A percentile compares a stretch with the other conserved stretches of the same genome.
Evolutionary conservation across 35 echinoderm and acorn worm genomes (phyloP).

Genomic region (Ophioderma brevispina): DNA sequence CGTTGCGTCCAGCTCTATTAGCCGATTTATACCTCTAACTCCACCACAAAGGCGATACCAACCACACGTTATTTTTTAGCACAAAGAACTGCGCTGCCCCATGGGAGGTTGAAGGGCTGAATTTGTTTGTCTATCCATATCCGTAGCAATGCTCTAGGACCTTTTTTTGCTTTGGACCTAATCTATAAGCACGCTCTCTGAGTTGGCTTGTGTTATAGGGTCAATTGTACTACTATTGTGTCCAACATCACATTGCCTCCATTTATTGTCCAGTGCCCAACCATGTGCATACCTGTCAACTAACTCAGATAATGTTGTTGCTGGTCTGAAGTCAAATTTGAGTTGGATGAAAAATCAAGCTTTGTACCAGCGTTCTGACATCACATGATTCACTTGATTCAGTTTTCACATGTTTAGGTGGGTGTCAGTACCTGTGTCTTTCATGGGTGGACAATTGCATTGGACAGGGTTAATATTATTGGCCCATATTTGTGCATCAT

Average conservation of each 20-base stretch:
- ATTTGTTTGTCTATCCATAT: neutral
- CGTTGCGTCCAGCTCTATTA: conserved; percentile 12
- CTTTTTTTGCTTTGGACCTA: neutral
- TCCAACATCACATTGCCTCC: neutral
- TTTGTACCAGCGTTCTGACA: too few relatives aligned
- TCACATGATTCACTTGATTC: too few relatives aligned
- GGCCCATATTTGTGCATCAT: too few relatives aligned
- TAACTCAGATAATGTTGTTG: neutral
- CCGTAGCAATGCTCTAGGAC: neutral
- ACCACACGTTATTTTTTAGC: neutral
- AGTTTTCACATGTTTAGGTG: too few relatives aligned
- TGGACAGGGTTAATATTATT: too few relatives aligned
- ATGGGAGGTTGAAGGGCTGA: neutral
- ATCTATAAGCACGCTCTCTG: neutral
- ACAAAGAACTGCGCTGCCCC: neutral
- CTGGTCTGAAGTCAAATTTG: neutral
- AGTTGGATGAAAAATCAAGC: neutral
- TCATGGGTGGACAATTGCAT: too few relatives aligned
- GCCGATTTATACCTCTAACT: conserved; percentile 29
- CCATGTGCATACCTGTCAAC: neutral
- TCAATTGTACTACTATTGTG: neutral
- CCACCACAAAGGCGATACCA: conserved; percentile 37
- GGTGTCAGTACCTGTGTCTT: too few relatives aligned
- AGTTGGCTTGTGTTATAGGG: neutral
- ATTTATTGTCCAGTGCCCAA: neutral